Evolutionary conservation across 2,888 invertebrate genomes (phyloP), one percentile per base, ranked within the genome.

Genomic region (Aphidius colemani): DNA sequence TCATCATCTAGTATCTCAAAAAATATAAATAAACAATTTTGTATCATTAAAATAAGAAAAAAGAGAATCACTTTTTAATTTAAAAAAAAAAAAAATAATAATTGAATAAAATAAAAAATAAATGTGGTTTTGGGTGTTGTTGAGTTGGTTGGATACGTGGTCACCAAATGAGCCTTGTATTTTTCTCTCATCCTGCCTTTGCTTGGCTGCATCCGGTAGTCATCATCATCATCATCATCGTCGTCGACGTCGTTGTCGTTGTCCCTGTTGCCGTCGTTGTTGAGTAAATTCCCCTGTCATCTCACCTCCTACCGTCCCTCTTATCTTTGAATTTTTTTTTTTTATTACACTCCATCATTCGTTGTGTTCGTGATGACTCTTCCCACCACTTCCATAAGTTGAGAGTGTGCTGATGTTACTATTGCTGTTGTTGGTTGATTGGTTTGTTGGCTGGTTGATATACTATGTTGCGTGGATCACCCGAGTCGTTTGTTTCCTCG

Each of bases 101-200:
- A 5, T 30, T 30, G 30, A 30, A 30, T 5, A 30, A 30, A 30
- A 30, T 0, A 30, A 30, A 30, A 30, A 30, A 30, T 5, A 30
- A 5, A 30, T 30, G 30, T 30, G 30, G 30, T 30, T 30, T 30
- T 30, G 30, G 30, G 5, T 18, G 5, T 30, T 30, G 30, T 18
- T 18, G 30, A 30, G 48, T 45, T 30, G 30, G 13, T 56, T 63
- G 65, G 63, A 59, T 67, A 64, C 67, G 64, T 65, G 67, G 59
- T 61, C 43, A 67, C 67, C 67, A 67, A 66, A 64, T 66, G 65
- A 66, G 64, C 60, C 50, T 60, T 56, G 49, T 57, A 51, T 61
- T 64, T 60, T 56, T 43, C 59, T 51, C 65, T 58, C 67, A 39
- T 46, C 55, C 61, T 60, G 60, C 61, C 58, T 53, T 65, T 58